Base-by-base conservation (phyloP, 1,140 invertebrate species). In the Helicoverpa armigera region DNA sequence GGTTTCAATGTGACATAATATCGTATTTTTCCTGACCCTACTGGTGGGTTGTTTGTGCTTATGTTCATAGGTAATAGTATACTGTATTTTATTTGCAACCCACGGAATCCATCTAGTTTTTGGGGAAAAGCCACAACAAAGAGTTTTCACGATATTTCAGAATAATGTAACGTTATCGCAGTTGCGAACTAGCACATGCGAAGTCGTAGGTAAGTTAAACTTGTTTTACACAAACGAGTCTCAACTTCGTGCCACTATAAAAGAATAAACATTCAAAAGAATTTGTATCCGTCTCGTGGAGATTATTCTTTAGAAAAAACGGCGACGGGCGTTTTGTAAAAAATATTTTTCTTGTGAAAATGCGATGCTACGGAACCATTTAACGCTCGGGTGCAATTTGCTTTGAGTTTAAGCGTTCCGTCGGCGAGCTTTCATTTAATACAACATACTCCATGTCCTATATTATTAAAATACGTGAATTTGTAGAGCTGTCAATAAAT, bases 371-470 rank as follows among this genome's bases (percentile, higher is more conserved):
- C 70, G 70, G 70, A 35, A 73, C 70, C 70, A 73, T 73, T 73
- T 73, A 73, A 73, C 70, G 53, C 70, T 73, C 43, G 70, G 70
- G n/a, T 73, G 70, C 70, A 73, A 73, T 73, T 73, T 58, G 13
- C 70, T 73, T 73, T 73, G 70, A 73, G 54, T 58, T n/a, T 58
- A n/a, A 10, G 53, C 53, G 70, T 50, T 73, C 50, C 54, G 29
- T 35, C 29, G 65, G 13, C 29, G 31, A 43, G 53, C 16, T 73
- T 58, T 73, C 70, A 58, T 73, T 56, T 73, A 73, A 73, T 72
- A 73, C 70, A 58, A 73, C n/a, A 73, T 73, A 56, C 7, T 14
- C 56, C 35, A 14, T 13, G n/a, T 16, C 29, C 67, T 11, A 35
- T 73, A 56, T 50, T 69, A 56, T 56, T 53, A 11, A 13, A 16